Evolutionary conservation across 1,140 invertebrate species (phyloP).

Genomic region (Bombus pascuorum): DNA sequence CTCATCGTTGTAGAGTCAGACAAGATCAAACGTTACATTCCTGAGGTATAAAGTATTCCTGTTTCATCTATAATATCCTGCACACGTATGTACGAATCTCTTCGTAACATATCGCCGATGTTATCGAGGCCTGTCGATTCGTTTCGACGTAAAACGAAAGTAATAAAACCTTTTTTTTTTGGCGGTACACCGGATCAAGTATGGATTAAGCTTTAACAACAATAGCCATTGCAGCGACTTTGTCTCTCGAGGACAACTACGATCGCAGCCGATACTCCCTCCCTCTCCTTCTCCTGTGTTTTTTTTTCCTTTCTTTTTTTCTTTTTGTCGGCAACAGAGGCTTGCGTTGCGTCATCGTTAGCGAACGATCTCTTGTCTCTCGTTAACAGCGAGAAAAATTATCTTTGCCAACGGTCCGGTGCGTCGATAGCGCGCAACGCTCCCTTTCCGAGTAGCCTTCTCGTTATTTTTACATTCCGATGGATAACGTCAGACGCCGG

Average conservation of each 20-base stretch:
- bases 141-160: neutral
- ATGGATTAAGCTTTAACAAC: neutral
- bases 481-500: neutral
- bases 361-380: neutral
- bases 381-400: constrained; percentile 21
- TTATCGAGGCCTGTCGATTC: neutral
- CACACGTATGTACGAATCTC: neutral
- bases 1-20: neutral
- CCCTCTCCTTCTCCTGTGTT: too few species aligned
- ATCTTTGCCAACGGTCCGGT: neutral
- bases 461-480: constrained; percentile 17
- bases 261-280: neutral
- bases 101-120: neutral
- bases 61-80: neutral
- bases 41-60: neutral
- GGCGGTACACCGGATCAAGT: too few species aligned
- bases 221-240: neutral
- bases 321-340: neutral
- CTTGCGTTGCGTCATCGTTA: neutral
- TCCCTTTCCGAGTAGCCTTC: neutral
- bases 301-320: neutral
- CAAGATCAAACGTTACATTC: neutral
- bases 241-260: neutral
- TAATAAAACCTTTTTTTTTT: neutral
- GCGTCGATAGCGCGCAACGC: neutral